A percentile compares a stretch with the other conserved stretches of the same genome.
phyloP scores from a whole-genome alignment of 2,113 vertebrate species.

The Barbus barbus region DNA sequence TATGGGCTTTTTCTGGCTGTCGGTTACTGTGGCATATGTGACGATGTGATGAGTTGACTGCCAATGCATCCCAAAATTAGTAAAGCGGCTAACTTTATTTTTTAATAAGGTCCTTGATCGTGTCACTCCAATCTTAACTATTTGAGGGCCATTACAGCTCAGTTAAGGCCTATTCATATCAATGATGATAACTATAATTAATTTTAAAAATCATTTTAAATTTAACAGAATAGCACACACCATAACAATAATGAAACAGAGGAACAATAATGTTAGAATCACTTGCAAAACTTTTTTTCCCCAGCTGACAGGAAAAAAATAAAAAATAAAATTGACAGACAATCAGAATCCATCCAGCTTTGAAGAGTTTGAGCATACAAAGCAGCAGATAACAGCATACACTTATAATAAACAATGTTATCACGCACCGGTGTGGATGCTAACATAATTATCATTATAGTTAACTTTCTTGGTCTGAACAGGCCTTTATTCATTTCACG shows the following conservation, averaged over 20 bases:
- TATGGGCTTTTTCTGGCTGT: neutral
- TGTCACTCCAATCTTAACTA: neutral
- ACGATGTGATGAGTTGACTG: neutral
- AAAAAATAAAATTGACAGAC: too few relatives aligned
- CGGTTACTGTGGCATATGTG: neutral
- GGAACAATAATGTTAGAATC: too few relatives aligned
- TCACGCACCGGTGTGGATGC: too few relatives aligned
- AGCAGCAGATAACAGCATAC: too few relatives aligned
- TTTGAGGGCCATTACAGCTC: neutral
- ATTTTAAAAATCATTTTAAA: too few relatives aligned
- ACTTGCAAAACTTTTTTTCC: too few relatives aligned
- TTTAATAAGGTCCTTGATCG: constrained; percentile 8
- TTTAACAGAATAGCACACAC: too few relatives aligned
- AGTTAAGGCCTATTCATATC: too few relatives aligned
- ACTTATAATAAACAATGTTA: too few relatives aligned
- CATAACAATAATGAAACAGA: too few relatives aligned
- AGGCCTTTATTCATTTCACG: neutral
- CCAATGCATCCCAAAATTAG: neutral
- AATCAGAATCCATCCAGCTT: neutral
- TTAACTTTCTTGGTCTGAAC: neutral
- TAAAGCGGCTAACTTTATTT: neutral
- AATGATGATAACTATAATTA: too few relatives aligned
- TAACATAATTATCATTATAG: neutral
- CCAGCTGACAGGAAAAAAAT: too few relatives aligned
- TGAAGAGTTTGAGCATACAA: neutral